Base-by-base conservation (phyloP, 2,888 invertebrate genomes). In the Drosophila paramelanica region DNA sequence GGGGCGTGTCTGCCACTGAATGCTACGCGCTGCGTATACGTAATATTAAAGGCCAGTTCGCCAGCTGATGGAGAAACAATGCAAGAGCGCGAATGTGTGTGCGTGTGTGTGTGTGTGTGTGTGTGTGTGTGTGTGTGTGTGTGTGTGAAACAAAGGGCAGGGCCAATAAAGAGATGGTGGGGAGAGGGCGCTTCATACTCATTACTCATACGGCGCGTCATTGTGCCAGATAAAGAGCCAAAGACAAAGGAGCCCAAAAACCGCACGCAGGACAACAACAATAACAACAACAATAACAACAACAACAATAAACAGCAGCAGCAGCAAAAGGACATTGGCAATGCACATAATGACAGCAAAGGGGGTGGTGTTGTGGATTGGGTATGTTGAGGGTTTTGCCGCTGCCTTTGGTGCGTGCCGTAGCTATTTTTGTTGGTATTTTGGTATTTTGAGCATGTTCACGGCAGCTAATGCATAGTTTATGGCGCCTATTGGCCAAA, bases 131-230 rank as follows among this genome's bases (percentile, higher is more conserved):
- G 17, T 42, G 53, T 7, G 31, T 10, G 41, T 36, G 20, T 33
- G 53, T 11, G 31, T n/a, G 41, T 36, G 20, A 38, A 41, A n/a
- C n/a, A 5, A 17, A 27, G n/a, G 45, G 23, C 25, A 3, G 10
- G 3, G 31, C 23, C 23, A 23, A 23, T 23, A 23, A 23, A 38
- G 61, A 56, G 61, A 67, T 47, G 52, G 41, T 53, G 60, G 52
- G 55, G 59, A 45, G 41, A 33, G 36, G 41, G 33, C 41, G 47
- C 53, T 49, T 52, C 65, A 64, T 62, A 82, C 82, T 76, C 89
- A 85, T 85, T 85, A 85, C 88, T 88, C 88, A 85, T 89, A 85
- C 88, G 85, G 69, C 85, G 66, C 72, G 88, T 87, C 88, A 84
- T 81, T 89, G 70, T 84, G 89, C 55, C 71, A 86, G 89, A 86